Evolutionary conservation across 2,888 invertebrate species (phyloP), one percentile per base, ranked within the genome.

Genomic region (Eristalinus aeneus): DNA sequence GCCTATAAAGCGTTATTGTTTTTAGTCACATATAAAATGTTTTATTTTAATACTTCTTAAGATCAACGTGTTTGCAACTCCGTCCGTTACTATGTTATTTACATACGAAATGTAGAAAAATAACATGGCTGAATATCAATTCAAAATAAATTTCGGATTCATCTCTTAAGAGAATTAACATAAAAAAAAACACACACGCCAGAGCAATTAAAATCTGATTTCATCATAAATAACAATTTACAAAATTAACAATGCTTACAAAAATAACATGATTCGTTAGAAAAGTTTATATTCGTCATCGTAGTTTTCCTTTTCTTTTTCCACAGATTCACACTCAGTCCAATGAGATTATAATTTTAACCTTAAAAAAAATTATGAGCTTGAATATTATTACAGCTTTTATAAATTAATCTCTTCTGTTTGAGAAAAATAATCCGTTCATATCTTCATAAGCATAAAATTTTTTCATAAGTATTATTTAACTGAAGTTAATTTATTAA

Each of bases 41-140:
- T 16, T 46, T 0, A 64, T 58, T 6, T 67, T 60, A 82, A 77
- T 72, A 68, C 60, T 56, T 68, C 32, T 68, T 60, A 16, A 31
- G 64, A 76, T 71, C 32, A 67, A 53, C 20, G 76, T 60, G 54
- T 67, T 58, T 73, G 67, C 53, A 72, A 80, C 67, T 72, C 82
- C 82, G 82, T 82, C 82, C 82, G 82, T 77, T 82, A 60, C 67
- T 65, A 67, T 60, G 61, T 67, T 72, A 46, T 67, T 72, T 54
- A 67, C 67, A 72, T 53, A 72, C 61, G 34, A 46, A 53, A 4
- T 46, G 1, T 39, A 39, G 16, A 46, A 46, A 46, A 16, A 46
- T 6, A 5, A 9, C 8, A 46, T 16, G 16, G 8, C 8, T 46
- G 46, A 46, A 4, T 6, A 2, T 16, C 16, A 16, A 46, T 6